These are phyloP conservation scores for Colistium nudipinnis DNA, from an alignment of 2,113 vertebrate genomes.

Conservation along the genomic window DNA sequence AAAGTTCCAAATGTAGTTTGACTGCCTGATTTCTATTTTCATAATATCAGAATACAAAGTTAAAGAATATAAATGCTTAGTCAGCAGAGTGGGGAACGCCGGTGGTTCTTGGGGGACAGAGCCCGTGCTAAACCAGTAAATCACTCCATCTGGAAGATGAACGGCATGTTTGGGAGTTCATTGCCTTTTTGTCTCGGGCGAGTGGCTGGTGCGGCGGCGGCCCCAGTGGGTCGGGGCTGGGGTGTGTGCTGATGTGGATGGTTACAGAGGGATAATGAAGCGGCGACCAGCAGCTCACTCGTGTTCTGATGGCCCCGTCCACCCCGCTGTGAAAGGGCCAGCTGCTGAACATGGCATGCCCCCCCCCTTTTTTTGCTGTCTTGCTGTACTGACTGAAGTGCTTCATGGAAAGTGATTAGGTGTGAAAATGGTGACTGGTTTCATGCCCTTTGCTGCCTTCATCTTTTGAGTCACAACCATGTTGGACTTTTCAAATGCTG, in stretches of 20 bases:
- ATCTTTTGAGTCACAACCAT: conserved; percentile 27
- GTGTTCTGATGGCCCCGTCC: conserved; percentile 43
- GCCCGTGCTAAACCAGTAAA: conserved; percentile 75
- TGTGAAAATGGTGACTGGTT: conserved; percentile 37
- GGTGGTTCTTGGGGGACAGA: conserved; percentile 63
- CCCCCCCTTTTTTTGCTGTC: conserved; percentile 8
- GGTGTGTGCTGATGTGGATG: conserved; percentile 67
- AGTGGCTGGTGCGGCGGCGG: conserved; percentile 62
- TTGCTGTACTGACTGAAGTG: conserved; percentile 3
- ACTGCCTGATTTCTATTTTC: conserved; percentile 79
- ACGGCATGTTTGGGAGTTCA: conserved; percentile 79
- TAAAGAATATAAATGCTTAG: conserved; percentile 81
- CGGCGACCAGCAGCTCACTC: conserved; percentile 42
- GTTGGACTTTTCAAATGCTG: conserved; percentile 21
- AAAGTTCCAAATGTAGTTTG: conserved; percentile 72
- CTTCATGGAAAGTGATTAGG: conserved; percentile 27
- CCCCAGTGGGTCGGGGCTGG: conserved; percentile 58
- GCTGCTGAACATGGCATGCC: conserved; percentile 38
- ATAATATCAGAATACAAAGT: conserved; percentile 75
- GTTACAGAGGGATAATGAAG: conserved; percentile 77
- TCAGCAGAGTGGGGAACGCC: conserved; percentile 66
- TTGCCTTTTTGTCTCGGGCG: conserved; percentile 76
- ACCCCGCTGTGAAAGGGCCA: conserved; percentile 51
- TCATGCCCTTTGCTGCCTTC: conserved; percentile 22
- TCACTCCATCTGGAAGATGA: conserved; percentile 81